Percentiles rank a stretch among this genome's conserved stretches.
Conservation (phyloP, 1,140 invertebrate genomes). For the Laupala kohalensis region DNA sequence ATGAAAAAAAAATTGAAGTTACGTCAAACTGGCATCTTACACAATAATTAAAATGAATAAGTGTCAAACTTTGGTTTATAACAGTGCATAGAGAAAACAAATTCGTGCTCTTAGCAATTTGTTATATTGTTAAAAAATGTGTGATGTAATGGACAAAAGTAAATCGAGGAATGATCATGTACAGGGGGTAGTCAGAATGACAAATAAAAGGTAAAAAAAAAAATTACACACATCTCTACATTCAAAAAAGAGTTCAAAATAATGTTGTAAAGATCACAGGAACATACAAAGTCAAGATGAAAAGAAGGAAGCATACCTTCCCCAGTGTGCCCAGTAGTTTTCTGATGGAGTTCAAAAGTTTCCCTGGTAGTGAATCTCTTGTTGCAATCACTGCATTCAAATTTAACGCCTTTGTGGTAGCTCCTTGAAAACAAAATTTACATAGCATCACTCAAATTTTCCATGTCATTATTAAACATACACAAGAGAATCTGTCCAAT, state of each 20-base stretch:
- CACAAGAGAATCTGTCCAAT: too few relatives aligned
- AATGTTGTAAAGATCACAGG: not conserved
- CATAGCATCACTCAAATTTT: too few relatives aligned
- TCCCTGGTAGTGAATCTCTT: conserved; percentile 31
- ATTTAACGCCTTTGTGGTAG: conserved; percentile 34
- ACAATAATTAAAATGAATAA: not conserved
- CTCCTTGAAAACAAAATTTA: conserved; percentile 23
- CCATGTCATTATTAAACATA: too few relatives aligned
- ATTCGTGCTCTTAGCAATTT: not conserved
- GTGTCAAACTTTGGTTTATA: too few relatives aligned
- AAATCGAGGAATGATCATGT: too few relatives aligned
- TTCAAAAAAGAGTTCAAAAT: not conserved
- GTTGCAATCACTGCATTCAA: conserved; percentile 35
- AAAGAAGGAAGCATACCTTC: conserved; percentile 22
- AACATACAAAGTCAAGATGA: not conserved
- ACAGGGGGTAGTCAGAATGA: too few relatives aligned
- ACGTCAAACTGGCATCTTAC: not conserved
- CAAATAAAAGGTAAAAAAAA: too few relatives aligned
- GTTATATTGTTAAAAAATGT: not conserved
- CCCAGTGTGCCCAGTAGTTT: conserved; percentile 32
- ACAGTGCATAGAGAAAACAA: too few relatives aligned
- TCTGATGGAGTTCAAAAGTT: conserved; percentile 36
- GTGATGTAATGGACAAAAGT: too few relatives aligned
- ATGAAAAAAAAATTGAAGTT: too few relatives aligned
- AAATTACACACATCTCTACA: too few relatives aligned